Evolutionary conservation across 2,888 invertebrate species (phyloP).

Genomic region (Cyclophora punctaria): DNA sequence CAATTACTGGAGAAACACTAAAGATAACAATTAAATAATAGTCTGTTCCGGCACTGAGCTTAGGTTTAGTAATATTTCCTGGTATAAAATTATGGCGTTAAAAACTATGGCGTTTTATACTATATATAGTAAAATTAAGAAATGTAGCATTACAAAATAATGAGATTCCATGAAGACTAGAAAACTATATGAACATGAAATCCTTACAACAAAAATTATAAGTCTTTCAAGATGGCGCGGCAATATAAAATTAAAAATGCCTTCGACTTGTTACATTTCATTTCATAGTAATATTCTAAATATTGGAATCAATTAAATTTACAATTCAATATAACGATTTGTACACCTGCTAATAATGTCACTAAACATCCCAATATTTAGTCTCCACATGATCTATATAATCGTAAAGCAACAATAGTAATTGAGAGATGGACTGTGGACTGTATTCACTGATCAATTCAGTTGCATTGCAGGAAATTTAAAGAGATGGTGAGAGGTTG

Average conservation of each 20-base stretch:
- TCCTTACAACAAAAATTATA: conserved; percentile 64
- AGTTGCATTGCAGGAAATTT: conserved; percentile 8
- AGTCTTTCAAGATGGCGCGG: conserved; percentile 72
- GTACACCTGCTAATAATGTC: conserved; percentile 63
- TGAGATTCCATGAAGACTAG: conserved; percentile 73
- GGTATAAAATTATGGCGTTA: conserved; percentile 38
- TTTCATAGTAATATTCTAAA: conserved; percentile 59
- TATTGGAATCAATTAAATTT: conserved; percentile 63
- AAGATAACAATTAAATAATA: conserved; percentile 28
- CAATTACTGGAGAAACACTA: conserved; percentile 23
- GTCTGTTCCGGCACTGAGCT: conserved; percentile 46
- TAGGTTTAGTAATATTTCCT: conserved; percentile 16
- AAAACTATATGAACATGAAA: conserved; percentile 74
- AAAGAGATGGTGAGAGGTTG: conserved; percentile 10
- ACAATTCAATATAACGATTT: conserved; percentile 63
- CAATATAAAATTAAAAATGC: conserved; percentile 70
- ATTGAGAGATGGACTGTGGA: conserved; percentile 39
- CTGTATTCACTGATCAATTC: conserved; percentile 37
- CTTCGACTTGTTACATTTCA: conserved; percentile 51
- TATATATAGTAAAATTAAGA: conserved; percentile 45
- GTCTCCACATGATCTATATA: conserved; percentile 51
- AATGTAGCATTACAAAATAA: conserved; percentile 61
- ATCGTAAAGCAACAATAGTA: conserved; percentile 44
- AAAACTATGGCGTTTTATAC: conserved; percentile 45
- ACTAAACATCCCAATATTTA: conserved; percentile 67